Evolutionary conservation across 2,797 vertebrate genomes (phyloP), one percentile per base, ranked within the genome.

Genomic region (Cynopterus sphinx): DNA sequence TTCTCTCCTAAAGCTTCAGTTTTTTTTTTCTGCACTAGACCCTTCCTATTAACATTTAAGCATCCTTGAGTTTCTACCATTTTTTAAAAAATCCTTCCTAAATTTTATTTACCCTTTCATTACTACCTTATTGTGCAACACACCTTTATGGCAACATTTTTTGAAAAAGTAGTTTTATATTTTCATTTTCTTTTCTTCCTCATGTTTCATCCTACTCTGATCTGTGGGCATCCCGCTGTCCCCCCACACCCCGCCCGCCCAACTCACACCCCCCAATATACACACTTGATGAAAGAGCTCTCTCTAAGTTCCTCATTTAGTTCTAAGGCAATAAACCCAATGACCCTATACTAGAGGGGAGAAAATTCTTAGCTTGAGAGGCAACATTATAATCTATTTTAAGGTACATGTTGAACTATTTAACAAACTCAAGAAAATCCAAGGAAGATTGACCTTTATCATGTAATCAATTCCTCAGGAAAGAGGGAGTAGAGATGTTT

Each of bases 41-140:
- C n/a, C 39, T 90, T 91, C 24, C 88, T 92, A 10, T 31, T 36
- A 85, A 85, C n/a, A 39, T 39, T 33, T 49, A 46, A 39, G 41
- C 61, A 57, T 57, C 57, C n/a, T 94, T 12, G 49, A 36, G 61
- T 16, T 63, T 74, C 93, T 74, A 39, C 6, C 53, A 46, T 63
- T 90, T 41, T 22, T 33, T 33, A 41, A 36, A 78, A 17, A 85
- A 90, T 39, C 26, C 8, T 53, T 26, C 21, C 31, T 51, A 51
- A 68, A 36, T 68, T 85, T 36, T 28, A 46, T 46, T 73, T 74
- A 41, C 10, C 5, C 6, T 43, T 53, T 83, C 24, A 4, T 2
- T 11, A 36, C 22, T 17, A 73, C 17, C 26, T 39, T 19, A n/a
- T 57, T 36, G 63, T 21, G 53, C 36, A 39, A 16, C 31, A 82